Percentiles rank a stretch among this genome's conserved stretches.
Conservation (phyloP, 1,140 invertebrate genomes). For the Atta colombica region DNA sequence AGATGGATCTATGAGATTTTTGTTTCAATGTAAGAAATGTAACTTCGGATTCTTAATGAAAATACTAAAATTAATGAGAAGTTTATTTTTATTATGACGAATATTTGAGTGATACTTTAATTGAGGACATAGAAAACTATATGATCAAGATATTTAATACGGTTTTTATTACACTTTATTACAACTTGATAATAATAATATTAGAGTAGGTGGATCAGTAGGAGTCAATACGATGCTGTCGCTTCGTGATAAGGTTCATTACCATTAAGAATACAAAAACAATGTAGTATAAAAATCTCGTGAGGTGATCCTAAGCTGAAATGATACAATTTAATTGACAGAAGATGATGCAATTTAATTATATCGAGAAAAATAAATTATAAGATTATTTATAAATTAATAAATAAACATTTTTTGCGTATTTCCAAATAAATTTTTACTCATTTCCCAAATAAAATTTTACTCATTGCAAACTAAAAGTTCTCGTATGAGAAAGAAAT, state of each 20-base stretch:
- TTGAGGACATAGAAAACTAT: not conserved
- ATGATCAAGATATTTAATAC: conserved; percentile 18
- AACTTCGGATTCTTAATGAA: not conserved
- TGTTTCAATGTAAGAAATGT: not conserved
- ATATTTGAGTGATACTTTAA: not conserved
- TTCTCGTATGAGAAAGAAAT: not conserved
- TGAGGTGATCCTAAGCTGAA: not conserved
- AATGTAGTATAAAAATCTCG: not conserved
- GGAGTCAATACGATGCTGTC: conserved; percentile 25
- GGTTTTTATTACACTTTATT: conserved; percentile 56
- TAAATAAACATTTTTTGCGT: not conserved
- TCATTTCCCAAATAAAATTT: not conserved
- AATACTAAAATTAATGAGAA: not conserved
- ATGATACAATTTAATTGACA: not conserved
- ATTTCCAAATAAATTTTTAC: not conserved
- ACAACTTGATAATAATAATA: conserved; percentile 24
- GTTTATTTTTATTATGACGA: not conserved
- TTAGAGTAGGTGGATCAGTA: conserved; percentile 59
- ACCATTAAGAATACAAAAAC: not conserved
- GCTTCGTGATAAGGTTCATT: conserved; percentile 28
- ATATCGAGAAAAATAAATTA: not conserved
- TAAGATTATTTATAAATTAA: not conserved
- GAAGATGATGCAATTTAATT: not conserved
- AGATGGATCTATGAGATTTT: not conserved
- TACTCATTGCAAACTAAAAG: not conserved